These are phyloP conservation scores for Leucosticte australis DNA, from an alignment of 2,113 vertebrate genomes.

Conservation along the genomic window DNA sequence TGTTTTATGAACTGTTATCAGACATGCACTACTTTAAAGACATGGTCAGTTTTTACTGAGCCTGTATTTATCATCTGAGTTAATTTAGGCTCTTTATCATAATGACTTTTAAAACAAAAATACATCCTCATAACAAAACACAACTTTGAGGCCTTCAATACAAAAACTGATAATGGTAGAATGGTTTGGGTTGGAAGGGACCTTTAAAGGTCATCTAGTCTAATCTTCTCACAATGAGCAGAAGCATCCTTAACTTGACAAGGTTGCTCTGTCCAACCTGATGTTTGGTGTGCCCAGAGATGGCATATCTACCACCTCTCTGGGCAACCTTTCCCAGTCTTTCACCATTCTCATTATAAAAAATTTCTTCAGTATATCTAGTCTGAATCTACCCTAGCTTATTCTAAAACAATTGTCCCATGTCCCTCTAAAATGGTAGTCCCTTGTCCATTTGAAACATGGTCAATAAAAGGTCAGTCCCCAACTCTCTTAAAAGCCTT, in stretches of 20 bases:
- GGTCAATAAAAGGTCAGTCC: not conserved
- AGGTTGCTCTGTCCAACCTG: not conserved
- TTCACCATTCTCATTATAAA: not conserved
- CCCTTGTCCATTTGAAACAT: not conserved
- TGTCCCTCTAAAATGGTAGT: not conserved
- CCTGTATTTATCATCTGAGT: not conserved
- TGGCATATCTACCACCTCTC: not conserved
- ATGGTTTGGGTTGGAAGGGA: not conserved
- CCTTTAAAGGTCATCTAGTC: not conserved
- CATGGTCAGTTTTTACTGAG: not conserved
- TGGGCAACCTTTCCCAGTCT: not conserved
- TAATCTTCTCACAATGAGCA: not conserved
- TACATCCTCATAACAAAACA: not conserved
- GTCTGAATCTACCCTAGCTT: not conserved
- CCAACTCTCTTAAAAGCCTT: not conserved
- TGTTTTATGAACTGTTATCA: conserved; percentile 49
- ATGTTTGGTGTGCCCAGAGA: not conserved
- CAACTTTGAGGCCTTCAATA: not conserved
- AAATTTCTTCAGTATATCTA: not conserved
- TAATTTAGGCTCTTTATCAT: not conserved
- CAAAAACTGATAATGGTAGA: not conserved
- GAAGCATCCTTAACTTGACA: not conserved
- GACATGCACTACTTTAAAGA: not conserved
- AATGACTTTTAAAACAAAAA: conserved; percentile 7
- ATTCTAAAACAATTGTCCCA: not conserved